phyloP scores from a whole-genome alignment of 1,140 invertebrate species.

The Neodiprion fabricii region DNA sequence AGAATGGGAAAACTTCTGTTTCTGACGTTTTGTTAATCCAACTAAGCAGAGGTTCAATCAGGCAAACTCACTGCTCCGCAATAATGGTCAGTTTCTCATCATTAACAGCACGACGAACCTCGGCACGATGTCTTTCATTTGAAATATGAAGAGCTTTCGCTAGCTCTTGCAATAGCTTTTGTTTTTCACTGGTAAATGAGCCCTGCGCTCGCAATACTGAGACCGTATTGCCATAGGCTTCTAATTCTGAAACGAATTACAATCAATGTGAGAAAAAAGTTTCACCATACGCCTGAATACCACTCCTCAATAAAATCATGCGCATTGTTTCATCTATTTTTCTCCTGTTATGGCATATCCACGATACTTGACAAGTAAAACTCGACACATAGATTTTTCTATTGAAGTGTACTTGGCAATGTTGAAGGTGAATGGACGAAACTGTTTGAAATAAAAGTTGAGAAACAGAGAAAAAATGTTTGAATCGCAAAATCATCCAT shows the following conservation, averaged over 20 bases:
- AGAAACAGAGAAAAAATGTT: background rate
- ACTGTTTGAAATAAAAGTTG: background rate
- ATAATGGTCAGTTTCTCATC: constrained; percentile 89
- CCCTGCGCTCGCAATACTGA: constrained; percentile 92
- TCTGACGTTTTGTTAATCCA: constrained; percentile 37
- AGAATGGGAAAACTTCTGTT: background rate
- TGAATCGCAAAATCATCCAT: background rate
- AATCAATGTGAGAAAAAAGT: background rate
- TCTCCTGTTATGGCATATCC: background rate
- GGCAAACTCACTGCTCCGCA: constrained; percentile 78
- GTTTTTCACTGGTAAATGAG: constrained; percentile 81
- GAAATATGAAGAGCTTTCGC: constrained; percentile 84
- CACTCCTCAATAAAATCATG: background rate
- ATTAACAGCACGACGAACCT: constrained; percentile 87
- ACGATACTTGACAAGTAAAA: background rate
- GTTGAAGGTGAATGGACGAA: background rate
- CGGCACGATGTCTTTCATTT: constrained; percentile 87
- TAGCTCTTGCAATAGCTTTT: constrained; percentile 82
- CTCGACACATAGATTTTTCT: background rate
- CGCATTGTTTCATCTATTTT: background rate
- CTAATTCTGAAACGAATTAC: constrained; percentile 73
- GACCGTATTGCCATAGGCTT: constrained; percentile 88
- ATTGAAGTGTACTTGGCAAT: constrained; percentile 2
- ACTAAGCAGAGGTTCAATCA: constrained; percentile 36
- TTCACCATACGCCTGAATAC: background rate